Evolutionary conservation across 1,140 invertebrate genomes (phyloP).

Genomic region (Cydia amplana): DNA sequence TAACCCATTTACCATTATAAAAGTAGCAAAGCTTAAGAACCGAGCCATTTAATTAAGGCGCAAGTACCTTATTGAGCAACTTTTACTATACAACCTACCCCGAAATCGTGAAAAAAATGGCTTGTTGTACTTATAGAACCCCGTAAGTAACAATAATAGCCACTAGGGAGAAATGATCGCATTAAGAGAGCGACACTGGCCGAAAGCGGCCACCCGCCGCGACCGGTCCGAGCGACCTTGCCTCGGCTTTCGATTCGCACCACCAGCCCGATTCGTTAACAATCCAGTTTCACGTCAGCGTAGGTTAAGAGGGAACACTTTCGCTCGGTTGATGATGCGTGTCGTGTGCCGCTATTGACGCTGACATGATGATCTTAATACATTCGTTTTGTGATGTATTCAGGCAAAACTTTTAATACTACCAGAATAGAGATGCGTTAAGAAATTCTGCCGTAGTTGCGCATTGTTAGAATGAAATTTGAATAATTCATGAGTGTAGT

Average conservation of each 20-base stretch:
- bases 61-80: too few relatives aligned
- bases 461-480: too few relatives aligned
- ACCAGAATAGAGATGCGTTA: too few relatives aligned
- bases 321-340: slow-evolving; percentile 1
- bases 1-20: too few relatives aligned
- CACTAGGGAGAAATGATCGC: not conserved
- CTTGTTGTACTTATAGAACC: too few relatives aligned
- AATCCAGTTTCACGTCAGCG: slow-evolving; percentile 37
- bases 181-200: not conserved
- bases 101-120: too few relatives aligned
- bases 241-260: slow-evolving; percentile 40
- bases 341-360: not conserved
- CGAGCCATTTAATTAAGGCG: too few relatives aligned
- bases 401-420: not conserved
- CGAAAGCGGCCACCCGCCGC: slow-evolving; percentile 5
- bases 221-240: slow-evolving; percentile 39
- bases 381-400: not conserved
- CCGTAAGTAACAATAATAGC: too few relatives aligned
- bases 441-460: too few relatives aligned
- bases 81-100: too few relatives aligned
- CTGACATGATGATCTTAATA: not conserved
- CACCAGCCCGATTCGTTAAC: not conserved
- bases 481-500: too few relatives aligned
- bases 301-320: slow-evolving; percentile 22
- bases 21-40: too few relatives aligned